These are phyloP conservation scores for Troides aeacus DNA, from an alignment of 2,888 invertebrate genomes.

Conservation along the genomic window DNA sequence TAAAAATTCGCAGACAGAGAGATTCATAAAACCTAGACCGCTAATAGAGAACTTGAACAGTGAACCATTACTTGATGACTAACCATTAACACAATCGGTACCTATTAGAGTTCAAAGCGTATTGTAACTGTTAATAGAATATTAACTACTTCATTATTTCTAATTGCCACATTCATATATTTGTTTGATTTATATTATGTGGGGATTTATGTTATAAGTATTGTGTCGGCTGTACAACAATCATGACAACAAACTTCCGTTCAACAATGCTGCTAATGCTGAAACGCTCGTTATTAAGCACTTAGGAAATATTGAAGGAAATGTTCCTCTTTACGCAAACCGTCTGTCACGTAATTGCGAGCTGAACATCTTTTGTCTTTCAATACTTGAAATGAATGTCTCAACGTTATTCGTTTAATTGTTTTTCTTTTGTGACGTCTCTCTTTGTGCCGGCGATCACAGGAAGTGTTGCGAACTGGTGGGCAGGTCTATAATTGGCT, in stretches of 20 bases:
- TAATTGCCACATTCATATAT: slow-evolving; percentile 20
- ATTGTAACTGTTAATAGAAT: slow-evolving; percentile 18
- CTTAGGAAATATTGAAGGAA: slow-evolving; percentile 29
- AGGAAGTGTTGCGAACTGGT: slow-evolving; percentile 15
- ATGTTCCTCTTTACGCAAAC: slow-evolving; percentile 26
- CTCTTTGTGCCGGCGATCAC: slow-evolving; percentile 18
- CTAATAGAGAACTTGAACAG: background rate
- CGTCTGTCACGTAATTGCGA: slow-evolving; percentile 25
- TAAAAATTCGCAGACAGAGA: background rate
- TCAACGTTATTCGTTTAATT: slow-evolving; percentile 26
- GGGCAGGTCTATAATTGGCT: slow-evolving; percentile 2
- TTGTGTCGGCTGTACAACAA: slow-evolving; percentile 4
- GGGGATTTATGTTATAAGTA: slow-evolving; percentile 1
- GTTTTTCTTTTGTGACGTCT: slow-evolving; percentile 20
- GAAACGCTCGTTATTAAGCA: slow-evolving; percentile 16
- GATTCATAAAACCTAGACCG: background rate
- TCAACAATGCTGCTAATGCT: slow-evolving; percentile 16
- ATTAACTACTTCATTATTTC: slow-evolving; percentile 24
- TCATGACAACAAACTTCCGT: slow-evolving; percentile 16
- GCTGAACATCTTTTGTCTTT: slow-evolving; percentile 25
- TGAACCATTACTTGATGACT: slow-evolving; percentile 19
- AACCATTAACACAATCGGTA: slow-evolving; percentile 15
- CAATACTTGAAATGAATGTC: slow-evolving; percentile 17
- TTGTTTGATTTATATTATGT: slow-evolving; percentile 16
- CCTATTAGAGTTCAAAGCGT: slow-evolving; percentile 15